Evolutionary conservation across 2,113 vertebrate species (phyloP).

Genomic region (Eolophus roseicapilla): DNA sequence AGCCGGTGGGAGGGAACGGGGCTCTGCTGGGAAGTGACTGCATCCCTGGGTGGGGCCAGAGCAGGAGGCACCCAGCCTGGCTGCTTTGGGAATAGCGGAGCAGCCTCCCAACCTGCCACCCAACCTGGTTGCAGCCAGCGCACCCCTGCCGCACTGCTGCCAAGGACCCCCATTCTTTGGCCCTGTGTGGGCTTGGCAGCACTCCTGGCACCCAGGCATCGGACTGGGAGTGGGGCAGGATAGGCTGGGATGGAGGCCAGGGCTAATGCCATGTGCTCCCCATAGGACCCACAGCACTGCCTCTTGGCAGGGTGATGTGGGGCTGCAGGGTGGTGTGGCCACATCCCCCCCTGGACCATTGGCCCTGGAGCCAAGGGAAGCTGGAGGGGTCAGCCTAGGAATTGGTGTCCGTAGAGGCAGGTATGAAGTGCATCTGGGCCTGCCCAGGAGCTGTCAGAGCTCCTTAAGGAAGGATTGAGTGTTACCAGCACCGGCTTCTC

Average conservation of each 20-base stretch:
- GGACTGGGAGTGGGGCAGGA: neutral
- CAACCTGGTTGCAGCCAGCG: neutral
- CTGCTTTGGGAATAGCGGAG: accelerated
- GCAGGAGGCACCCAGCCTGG: neutral
- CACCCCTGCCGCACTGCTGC: neutral
- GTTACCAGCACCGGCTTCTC: neutral
- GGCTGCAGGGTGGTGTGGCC: neutral
- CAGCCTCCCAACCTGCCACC: neutral
- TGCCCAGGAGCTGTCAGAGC: neutral
- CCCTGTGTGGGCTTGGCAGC: accelerated
- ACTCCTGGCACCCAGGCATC: neutral
- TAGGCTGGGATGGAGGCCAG: accelerated
- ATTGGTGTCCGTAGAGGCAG: neutral
- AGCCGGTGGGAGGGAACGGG: constrained; percentile 46
- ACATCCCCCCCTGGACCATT: neutral
- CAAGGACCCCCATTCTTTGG: neutral
- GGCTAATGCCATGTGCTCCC: neutral
- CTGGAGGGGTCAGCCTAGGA: neutral
- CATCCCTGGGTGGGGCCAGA: constrained; percentile 43
- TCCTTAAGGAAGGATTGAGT: constrained; percentile 3
- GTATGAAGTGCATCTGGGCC: neutral
- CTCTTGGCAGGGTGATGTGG: neutral
- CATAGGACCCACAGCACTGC: neutral
- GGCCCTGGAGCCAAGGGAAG: neutral
- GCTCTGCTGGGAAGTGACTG: constrained; percentile 43